phyloP scores from a whole-genome alignment of 1,140 invertebrate genomes.

The Amyelois transitella region DNA sequence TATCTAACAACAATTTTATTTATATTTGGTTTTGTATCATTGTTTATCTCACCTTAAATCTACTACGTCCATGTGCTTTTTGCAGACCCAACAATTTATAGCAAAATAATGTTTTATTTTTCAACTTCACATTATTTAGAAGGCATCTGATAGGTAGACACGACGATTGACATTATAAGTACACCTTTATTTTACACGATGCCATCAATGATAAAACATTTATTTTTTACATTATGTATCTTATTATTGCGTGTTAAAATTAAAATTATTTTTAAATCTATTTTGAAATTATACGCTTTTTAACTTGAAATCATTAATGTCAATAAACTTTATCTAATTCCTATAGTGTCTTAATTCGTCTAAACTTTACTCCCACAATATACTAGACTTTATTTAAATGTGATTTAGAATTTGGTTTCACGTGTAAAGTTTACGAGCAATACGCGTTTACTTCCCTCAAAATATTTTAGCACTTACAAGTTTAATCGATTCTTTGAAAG shows the following conservation, averaged over 20 bases:
- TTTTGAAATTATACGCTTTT: background rate
- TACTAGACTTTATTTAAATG: conserved; percentile 55
- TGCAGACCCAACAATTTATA: conserved; percentile 28
- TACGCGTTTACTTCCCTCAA: conserved; percentile 7
- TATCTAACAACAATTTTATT: no score
- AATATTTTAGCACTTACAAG: background rate
- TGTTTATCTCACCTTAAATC: no score
- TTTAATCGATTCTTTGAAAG: background rate
- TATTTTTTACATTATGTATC: no score
- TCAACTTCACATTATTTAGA: background rate
- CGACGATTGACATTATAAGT: background rate
- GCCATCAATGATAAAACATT: no score
- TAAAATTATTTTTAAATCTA: background rate
- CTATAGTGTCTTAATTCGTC: conserved; percentile 40
- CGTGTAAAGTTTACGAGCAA: conserved; percentile 34
- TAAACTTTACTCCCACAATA: conserved; percentile 43
- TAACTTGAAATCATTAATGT: background rate
- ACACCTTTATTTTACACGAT: no score
- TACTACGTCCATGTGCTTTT: conserved; percentile 28
- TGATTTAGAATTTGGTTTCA: conserved; percentile 71
- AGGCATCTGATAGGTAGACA: conserved; percentile 16
- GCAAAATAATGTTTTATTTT: conserved; percentile 4
- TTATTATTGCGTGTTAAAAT: no score
- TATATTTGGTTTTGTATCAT: no score
- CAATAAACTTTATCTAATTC: conserved; percentile 22